Conservation (phyloP, 2,113 vertebrate species). For the Apteryx mantelli region DNA sequence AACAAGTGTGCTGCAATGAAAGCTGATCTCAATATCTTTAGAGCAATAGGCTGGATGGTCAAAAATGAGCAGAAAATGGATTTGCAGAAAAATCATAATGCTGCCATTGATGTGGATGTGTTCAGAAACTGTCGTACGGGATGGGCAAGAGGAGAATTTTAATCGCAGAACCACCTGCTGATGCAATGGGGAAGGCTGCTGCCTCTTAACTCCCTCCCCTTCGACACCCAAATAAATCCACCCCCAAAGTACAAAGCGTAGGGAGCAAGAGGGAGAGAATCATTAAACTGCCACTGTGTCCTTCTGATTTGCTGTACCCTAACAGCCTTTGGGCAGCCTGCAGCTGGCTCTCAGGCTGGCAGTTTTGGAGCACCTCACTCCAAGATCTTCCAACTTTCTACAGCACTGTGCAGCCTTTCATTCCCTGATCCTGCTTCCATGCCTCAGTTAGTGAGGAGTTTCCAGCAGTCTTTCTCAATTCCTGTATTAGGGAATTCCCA, state of each 20-base stretch:
- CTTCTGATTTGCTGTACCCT: background rate
- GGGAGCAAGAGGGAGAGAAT: background rate
- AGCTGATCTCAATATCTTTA: background rate
- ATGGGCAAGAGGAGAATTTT: background rate
- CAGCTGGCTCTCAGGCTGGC: background rate
- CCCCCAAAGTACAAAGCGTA: background rate
- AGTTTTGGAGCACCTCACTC: background rate
- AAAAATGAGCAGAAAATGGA: background rate
- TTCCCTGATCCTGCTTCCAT: rapidly evolving
- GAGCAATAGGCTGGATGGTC: background rate
- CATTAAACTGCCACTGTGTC: background rate
- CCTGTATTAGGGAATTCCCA: background rate
- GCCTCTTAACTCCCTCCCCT: background rate
- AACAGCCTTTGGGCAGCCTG: background rate
- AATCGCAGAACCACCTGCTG: background rate
- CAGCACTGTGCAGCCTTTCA: background rate
- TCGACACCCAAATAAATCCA: background rate
- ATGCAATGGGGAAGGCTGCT: background rate
- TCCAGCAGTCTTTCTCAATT: background rate
- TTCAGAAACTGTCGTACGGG: background rate
- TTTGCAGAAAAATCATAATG: background rate
- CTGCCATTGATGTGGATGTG: background rate
- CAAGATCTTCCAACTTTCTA: background rate
- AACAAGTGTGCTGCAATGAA: background rate
- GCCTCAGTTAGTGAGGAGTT: background rate